A percentile compares a stretch with the other conserved stretches of the same genome.
These are phyloP conservation scores for Pelusios castaneus DNA, from an alignment of 2,113 vertebrate genomes.

Conservation along the genomic window DNA sequence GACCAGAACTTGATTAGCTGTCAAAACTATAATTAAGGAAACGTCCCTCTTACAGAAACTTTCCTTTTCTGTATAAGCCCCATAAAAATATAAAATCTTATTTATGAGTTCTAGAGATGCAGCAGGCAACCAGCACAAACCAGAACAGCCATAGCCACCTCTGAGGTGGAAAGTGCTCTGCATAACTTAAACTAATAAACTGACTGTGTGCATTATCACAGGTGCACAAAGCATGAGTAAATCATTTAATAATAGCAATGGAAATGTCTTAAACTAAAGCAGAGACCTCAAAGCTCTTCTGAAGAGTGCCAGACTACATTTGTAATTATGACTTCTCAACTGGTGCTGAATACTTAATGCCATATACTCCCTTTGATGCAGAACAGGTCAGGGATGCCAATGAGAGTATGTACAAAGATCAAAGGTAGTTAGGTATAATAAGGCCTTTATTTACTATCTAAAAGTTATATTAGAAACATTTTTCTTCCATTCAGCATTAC, in stretches of 20 bases:
- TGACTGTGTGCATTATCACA: rapidly evolving
- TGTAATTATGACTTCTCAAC: too few relatives aligned
- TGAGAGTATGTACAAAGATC: too few relatives aligned
- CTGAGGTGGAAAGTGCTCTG: conserved; percentile 33
- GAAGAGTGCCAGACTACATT: too few relatives aligned
- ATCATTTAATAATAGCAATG: conserved; percentile 17
- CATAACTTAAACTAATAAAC: conserved; percentile 22
- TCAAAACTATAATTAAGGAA: conserved; percentile 58
- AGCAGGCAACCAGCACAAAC: not conserved
- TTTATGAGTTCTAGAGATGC: conserved; percentile 25
- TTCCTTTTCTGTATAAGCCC: not conserved
- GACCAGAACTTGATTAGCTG: conserved; percentile 28
- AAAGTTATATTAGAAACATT: not conserved
- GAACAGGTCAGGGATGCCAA: not conserved
- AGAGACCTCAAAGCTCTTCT: not conserved
- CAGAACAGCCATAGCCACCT: not conserved
- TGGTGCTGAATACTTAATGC: too few relatives aligned
- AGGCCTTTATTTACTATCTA: not conserved
- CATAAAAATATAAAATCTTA: conserved; percentile 47
- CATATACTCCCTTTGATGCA: not conserved
- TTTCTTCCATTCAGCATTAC: too few relatives aligned
- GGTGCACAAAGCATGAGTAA: rapidly evolving
- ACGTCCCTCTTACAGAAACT: conserved; percentile 23
- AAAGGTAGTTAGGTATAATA: not conserved
- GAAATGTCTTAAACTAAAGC: not conserved